A percentile compares a stretch with the other conserved stretches of the same genome.
Evolutionary conservation across 2,797 vertebrate genomes (phyloP).

Genomic region (Eospalax fontanierii): DNA sequence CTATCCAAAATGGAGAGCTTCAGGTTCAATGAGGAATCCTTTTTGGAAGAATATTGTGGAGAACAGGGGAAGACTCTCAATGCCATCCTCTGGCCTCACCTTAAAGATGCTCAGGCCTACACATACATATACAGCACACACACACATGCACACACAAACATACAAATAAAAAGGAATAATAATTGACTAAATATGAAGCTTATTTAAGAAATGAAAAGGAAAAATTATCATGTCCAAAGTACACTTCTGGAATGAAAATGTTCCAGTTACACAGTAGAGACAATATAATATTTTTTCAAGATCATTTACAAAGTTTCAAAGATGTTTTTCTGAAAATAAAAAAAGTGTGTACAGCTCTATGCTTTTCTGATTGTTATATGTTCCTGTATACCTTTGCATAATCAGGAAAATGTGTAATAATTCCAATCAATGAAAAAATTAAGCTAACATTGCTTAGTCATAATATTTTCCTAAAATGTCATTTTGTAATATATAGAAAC

Average conservation of each 20-base stretch:
- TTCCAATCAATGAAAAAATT: background rate
- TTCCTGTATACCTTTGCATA: background rate
- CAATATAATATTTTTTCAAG: slow-evolving; percentile 41
- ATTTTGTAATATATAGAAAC: background rate
- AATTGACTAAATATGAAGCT: slow-evolving; percentile 45
- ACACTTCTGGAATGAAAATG: background rate
- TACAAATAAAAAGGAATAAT: slow-evolving; percentile 9
- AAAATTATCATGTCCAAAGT: slow-evolving; percentile 27
- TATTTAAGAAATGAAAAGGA: slow-evolving; percentile 33
- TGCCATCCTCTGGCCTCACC: background rate
- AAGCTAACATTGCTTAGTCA: background rate
- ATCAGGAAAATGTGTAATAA: background rate
- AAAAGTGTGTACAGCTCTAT: background rate
- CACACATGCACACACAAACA: background rate
- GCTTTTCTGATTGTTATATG: background rate
- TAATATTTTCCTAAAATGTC: background rate
- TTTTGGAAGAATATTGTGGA: too few species aligned
- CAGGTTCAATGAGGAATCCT: background rate
- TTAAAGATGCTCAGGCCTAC: too few species aligned
- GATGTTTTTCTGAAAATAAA: background rate
- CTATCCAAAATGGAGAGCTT: background rate
- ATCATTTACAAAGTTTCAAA: background rate
- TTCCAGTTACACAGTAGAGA: background rate
- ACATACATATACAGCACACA: background rate
- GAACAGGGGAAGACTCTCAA: too few species aligned